Evolutionary conservation across 2,797 vertebrate genomes (phyloP), one percentile per base, ranked within the genome.

Genomic region (Silurus lanzhouensis): DNA sequence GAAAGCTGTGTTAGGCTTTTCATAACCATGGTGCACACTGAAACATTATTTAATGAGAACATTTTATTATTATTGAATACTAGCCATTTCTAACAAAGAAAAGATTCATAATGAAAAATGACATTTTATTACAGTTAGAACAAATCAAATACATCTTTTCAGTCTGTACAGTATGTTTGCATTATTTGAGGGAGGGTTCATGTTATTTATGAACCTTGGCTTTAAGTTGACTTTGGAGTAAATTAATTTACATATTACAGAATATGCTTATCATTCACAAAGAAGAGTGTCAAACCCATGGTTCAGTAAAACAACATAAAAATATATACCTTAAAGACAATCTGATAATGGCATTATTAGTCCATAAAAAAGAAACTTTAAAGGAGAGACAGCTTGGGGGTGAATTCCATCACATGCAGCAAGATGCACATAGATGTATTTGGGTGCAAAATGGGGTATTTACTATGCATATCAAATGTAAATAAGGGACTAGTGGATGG

Each of bases 71-170:
- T 31, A 60, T 20, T 63, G 46, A 66, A 27, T 27, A 5, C 27
- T 66, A 81, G n/a, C 8, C 44, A 81, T 46, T 88, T 75, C 25
- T 60, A 66, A 44, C 12, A 48, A 82, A 93, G 93, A 91, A 92
- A 93, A 93, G 87, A 87, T 10, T 15, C 58, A 93, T 94, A 94
- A 94, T 94, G 94, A 94, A 91, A 87, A 79, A 83, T 88, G 71
- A 86, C 66, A 84, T 87, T 91, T 91, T 91, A 86, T 91, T 88
- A 88, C 88, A 89, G 67, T 92, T 74, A 86, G 55, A 90, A 87
- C 86, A 85, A 88, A 84, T 89, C 80, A 88, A 91, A 64, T 48
- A 79, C 77, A 79, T 79, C 2, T 46, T 46, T 88, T 86, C 87
- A 88, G 66, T 86, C 72, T 87, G 67, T 91, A 86, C 86, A 88